Evolutionary conservation across 2,113 vertebrate genomes (phyloP).

Genomic region (Delphinus delphis): DNA sequence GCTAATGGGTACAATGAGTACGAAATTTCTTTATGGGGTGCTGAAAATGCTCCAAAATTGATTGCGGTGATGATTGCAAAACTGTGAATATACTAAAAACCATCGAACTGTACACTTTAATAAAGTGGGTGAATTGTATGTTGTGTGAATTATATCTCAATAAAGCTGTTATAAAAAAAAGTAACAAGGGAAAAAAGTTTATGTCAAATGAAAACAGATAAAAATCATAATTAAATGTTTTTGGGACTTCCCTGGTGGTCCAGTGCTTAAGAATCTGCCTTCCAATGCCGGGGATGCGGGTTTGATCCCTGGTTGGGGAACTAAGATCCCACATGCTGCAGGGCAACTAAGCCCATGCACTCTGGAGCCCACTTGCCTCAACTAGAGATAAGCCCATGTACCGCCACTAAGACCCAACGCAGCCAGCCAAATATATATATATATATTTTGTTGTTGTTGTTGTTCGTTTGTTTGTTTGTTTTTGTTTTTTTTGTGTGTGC

Average conservation of each 20-base stretch:
- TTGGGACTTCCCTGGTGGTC: background rate
- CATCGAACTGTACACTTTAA: background rate
- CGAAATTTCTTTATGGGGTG: background rate
- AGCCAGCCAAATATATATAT: too few relatives aligned
- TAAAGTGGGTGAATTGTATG: background rate
- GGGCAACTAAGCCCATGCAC: too few relatives aligned
- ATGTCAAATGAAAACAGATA: background rate
- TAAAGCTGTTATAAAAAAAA: constrained; percentile 8
- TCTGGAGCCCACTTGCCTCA: too few relatives aligned
- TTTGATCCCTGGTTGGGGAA: too few relatives aligned
- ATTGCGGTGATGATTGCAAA: background rate
- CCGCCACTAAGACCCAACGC: too few relatives aligned
- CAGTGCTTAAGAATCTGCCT: too few relatives aligned
- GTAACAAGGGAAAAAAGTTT: background rate
- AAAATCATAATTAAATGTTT: constrained; percentile 5
- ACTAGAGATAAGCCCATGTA: too few relatives aligned
- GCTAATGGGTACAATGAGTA: background rate
- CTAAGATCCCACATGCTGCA: too few relatives aligned
- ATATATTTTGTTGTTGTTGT: too few relatives aligned
- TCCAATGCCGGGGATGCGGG: too few relatives aligned
- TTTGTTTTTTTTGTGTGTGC: too few relatives aligned
- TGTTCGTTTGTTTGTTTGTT: too few relatives aligned
- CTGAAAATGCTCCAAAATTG: background rate
- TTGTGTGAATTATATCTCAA: background rate
- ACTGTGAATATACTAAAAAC: background rate